phyloP scores from a whole-genome alignment of 2,797 vertebrate genomes.

The Pogonophryne albipinna region DNA sequence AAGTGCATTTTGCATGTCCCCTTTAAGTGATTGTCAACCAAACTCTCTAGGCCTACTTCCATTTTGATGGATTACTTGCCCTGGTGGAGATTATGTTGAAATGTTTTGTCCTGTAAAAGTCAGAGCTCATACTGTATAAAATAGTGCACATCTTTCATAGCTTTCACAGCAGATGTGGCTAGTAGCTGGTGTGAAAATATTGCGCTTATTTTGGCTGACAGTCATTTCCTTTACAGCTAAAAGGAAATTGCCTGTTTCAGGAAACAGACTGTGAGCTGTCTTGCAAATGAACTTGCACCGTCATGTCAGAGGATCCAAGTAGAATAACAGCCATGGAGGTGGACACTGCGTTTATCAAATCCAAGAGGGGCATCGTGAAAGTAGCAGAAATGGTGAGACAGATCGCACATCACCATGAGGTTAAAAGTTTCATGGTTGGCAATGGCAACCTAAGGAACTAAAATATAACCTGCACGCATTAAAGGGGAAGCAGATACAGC shows the following conservation, averaged over 20 bases:
- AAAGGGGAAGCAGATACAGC: conserved; percentile 11
- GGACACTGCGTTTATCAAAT: conserved; percentile 73
- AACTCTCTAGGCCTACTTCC: background rate
- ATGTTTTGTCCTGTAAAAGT: background rate
- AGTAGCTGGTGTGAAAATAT: conserved; percentile 9
- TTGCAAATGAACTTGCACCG: conserved; percentile 9
- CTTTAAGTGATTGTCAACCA: background rate
- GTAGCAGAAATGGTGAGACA: conserved; percentile 78
- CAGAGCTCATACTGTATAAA: background rate
- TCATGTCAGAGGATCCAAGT: conserved; percentile 31
- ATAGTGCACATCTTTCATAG: background rate
- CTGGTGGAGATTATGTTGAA: background rate
- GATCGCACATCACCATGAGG: background rate
- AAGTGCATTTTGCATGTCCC: too few relatives aligned
- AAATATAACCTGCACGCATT: background rate
- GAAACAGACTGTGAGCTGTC: conserved; percentile 50
- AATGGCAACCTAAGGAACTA: background rate
- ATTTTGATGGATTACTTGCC: background rate
- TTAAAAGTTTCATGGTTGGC: background rate
- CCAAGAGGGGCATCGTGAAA: conserved; percentile 78
- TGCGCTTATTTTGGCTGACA: conserved; percentile 3
- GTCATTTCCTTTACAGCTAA: conserved; percentile 63
- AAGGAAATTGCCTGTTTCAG: conserved; percentile 64
- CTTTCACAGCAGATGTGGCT: background rate
- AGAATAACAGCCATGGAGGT: conserved; percentile 47